Conservation (phyloP, 2,797 vertebrate genomes). For the Streptopelia turtur region DNA sequence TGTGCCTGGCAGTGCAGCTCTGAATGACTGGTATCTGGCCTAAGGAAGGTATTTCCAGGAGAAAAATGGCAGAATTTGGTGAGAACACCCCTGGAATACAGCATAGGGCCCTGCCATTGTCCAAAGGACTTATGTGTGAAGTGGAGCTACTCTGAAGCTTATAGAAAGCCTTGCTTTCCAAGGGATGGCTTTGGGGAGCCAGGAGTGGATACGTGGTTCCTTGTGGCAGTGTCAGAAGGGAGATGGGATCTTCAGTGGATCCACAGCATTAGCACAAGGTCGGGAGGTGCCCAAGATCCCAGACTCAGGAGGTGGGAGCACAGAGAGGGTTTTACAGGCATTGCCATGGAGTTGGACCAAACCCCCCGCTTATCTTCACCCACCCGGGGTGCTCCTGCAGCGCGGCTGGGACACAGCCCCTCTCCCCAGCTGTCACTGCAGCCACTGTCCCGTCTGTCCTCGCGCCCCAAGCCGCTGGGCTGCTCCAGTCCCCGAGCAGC, state of each 20-base stretch:
- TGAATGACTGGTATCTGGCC: neutral
- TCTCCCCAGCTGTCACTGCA: neutral
- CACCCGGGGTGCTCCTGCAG: neutral
- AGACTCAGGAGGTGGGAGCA: accelerated
- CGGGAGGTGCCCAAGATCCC: neutral
- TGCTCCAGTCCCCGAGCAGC: accelerated
- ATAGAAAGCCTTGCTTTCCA: neutral
- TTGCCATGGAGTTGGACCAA: neutral
- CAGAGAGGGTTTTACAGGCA: too few species aligned
- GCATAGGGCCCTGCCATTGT: neutral
- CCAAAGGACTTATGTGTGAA: neutral
- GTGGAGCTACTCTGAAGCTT: neutral
- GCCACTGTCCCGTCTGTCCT: accelerated
- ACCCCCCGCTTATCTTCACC: neutral
- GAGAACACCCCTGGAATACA: neutral
- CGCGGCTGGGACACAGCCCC: accelerated
- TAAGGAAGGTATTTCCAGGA: neutral
- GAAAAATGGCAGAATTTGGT: neutral
- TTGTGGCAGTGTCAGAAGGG: neutral
- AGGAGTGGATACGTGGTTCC: accelerated
- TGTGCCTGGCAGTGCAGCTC: accelerated
- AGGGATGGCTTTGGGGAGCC: neutral
- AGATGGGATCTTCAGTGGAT: neutral
- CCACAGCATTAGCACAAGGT: neutral
- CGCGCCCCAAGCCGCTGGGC: neutral